phyloP scores from a whole-genome alignment of 2,888 invertebrate genomes.

The Tenodera sinensis region DNA sequence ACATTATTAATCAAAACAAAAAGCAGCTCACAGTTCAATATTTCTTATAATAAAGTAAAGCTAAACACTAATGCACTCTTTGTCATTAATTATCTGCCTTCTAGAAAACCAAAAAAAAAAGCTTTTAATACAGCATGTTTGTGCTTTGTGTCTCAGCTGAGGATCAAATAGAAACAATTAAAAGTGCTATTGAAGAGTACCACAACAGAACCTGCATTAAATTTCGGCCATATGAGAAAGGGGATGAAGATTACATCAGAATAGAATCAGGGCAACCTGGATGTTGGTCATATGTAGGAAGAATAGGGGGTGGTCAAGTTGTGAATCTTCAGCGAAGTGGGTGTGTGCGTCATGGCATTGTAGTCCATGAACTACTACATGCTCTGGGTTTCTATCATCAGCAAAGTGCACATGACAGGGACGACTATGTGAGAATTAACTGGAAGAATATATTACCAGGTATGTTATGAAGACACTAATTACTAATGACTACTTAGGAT shows the following conservation, averaged over 20 bases:
- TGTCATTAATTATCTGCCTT: not conserved
- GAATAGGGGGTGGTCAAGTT: constrained; percentile 57
- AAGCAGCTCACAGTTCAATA: too few relatives aligned
- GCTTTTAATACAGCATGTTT: not conserved
- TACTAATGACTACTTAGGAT: too few relatives aligned
- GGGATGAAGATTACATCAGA: constrained; percentile 56
- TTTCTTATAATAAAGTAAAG: too few relatives aligned
- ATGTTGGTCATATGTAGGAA: constrained; percentile 66
- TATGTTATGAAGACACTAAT: constrained; percentile 31
- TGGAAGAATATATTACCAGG: constrained; percentile 49
- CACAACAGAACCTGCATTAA: constrained; percentile 60
- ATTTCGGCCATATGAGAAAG: constrained; percentile 56
- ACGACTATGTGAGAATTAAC: constrained; percentile 48
- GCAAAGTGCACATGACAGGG: constrained; percentile 50
- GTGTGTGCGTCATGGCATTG: constrained; percentile 50
- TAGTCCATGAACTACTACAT: constrained; percentile 56
- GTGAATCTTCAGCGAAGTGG: constrained; percentile 49
- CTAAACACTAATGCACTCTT: too few relatives aligned
- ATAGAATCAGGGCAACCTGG: constrained; percentile 53
- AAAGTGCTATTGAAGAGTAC: constrained; percentile 56
- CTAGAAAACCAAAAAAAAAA: not conserved
- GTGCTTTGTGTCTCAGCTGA: constrained; percentile 39
- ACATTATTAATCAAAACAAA: too few relatives aligned
- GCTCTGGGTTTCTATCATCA: constrained; percentile 54
- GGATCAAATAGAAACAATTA: constrained; percentile 49